Percentiles rank a stretch among this genome's conserved stretches.
Evolutionary conservation across 2,113 vertebrate species (phyloP).

Genomic region (Nipponia nippon): DNA sequence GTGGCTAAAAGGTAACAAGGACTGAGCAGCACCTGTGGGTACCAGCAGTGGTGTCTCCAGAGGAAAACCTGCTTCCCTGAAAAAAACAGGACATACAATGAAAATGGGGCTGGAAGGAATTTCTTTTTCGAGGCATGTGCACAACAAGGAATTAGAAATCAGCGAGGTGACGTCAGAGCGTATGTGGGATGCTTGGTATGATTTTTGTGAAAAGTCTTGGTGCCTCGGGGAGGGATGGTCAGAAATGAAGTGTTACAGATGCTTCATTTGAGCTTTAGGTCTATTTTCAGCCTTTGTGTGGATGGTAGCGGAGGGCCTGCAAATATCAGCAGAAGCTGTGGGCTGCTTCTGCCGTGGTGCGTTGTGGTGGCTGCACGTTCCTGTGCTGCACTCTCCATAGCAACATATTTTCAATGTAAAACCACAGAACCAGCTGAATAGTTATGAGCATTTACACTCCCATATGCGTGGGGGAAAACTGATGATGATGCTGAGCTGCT

Average conservation of each 20-base stretch:
- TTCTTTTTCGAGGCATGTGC: constrained; percentile 11
- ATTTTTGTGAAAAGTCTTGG: constrained; percentile 13
- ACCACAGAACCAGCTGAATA: constrained; percentile 11
- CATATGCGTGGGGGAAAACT: neutral
- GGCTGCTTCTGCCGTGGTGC: neutral
- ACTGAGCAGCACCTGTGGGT: neutral
- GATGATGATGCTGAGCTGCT: neutral
- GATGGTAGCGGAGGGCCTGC: neutral
- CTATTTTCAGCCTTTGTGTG: constrained; percentile 45
- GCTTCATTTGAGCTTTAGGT: constrained; percentile 35
- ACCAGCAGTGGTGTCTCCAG: neutral
- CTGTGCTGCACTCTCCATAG: constrained; percentile 22
- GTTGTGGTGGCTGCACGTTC: constrained; percentile 9
- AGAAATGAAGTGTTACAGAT: constrained; percentile 45
- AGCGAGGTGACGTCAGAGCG: constrained; percentile 1
- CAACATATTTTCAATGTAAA: constrained; percentile 45
- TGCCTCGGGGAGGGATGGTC: neutral
- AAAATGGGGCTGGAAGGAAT: neutral
- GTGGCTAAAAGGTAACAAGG: neutral
- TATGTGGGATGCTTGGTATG: constrained; percentile 28
- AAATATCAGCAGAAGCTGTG: constrained; percentile 53
- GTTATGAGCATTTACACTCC: neutral
- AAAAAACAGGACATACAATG: neutral
- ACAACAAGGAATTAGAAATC: neutral
- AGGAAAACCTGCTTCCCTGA: neutral